A percentile compares a stretch with the other conserved stretches of the same genome.
Conservation (phyloP, 2,888 invertebrate genomes). For the Encarsia formosa region DNA sequence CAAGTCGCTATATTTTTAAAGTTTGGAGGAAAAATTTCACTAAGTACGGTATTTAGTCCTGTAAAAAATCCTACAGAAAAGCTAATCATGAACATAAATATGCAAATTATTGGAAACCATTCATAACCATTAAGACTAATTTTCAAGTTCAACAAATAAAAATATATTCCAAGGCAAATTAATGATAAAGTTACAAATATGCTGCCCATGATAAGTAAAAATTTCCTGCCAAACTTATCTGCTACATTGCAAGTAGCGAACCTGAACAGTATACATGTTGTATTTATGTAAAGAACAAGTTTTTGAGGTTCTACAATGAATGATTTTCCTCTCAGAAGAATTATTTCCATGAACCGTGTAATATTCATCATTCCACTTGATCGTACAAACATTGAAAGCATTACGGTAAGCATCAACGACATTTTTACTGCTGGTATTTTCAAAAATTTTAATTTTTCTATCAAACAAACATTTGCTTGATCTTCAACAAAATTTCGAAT, state of each 20-base stretch:
- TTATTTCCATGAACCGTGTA: slow-evolving; percentile 35
- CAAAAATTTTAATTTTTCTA: background rate
- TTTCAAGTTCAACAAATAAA: slow-evolving; percentile 29
- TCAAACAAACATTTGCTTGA: slow-evolving; percentile 4
- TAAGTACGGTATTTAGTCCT: slow-evolving; percentile 27
- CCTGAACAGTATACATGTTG: slow-evolving; percentile 19
- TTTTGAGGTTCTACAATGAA: slow-evolving; percentile 32
- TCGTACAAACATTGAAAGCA: slow-evolving; percentile 35
- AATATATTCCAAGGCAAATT: slow-evolving; percentile 34
- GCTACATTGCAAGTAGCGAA: slow-evolving; percentile 19
- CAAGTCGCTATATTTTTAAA: slow-evolving; percentile 28
- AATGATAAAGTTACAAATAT: slow-evolving; percentile 28
- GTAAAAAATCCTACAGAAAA: slow-evolving; percentile 19
- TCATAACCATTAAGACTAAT: slow-evolving; percentile 28
- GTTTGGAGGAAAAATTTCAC: slow-evolving; percentile 30
- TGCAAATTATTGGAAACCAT: slow-evolving; percentile 33
- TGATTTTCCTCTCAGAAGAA: slow-evolving; percentile 32
- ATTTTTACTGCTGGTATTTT: slow-evolving; percentile 17
- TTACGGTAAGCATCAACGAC: slow-evolving; percentile 29
- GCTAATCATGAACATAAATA: slow-evolving; percentile 29
- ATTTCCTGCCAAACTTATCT: slow-evolving; percentile 30
- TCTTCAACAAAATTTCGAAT: slow-evolving; percentile 10
- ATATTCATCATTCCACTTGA: slow-evolving; percentile 35
- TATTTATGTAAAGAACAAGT: slow-evolving; percentile 32
- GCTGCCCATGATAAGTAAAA: slow-evolving; percentile 26